phyloP scores from a whole-genome alignment of 2,113 vertebrate species.

The Mirounga angustirostris region DNA sequence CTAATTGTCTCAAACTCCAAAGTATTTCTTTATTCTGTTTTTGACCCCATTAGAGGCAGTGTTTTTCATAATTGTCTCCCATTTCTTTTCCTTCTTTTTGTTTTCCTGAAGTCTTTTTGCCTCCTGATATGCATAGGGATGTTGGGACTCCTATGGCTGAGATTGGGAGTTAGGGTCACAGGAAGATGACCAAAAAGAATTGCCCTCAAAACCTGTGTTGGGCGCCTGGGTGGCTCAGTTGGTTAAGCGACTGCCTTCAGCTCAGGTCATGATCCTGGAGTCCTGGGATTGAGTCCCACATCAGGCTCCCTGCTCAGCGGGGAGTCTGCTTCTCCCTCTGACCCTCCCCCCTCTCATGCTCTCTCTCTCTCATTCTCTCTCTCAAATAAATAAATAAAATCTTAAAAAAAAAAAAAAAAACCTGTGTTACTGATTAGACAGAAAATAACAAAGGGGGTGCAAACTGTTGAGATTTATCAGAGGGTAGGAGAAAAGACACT shows the following conservation, averaged over 20 bases:
- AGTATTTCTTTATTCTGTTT: not conserved
- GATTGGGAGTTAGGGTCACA: not conserved
- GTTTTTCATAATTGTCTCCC: not conserved
- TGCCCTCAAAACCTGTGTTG: not conserved
- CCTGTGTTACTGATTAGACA: not conserved
- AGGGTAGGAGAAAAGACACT: not conserved
- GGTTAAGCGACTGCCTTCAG: no score
- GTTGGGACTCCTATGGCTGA: not conserved
- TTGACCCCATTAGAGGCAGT: not conserved
- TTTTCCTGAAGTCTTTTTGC: not conserved
- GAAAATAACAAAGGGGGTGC: not conserved
- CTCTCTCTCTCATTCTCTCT: no score
- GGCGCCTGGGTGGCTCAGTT: no score
- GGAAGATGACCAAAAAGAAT: not conserved
- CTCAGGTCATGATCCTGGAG: no score
- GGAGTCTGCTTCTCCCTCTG: no score
- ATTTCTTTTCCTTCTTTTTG: not conserved
- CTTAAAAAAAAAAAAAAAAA: not conserved
- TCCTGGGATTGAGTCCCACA: no score
- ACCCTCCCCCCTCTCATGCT: no score
- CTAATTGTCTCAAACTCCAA: not conserved
- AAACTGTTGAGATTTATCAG: not conserved
- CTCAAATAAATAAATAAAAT: no score
- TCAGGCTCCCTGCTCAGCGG: no score
- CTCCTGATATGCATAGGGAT: not conserved